Evolutionary conservation across 2,113 vertebrate genomes (phyloP).

Genomic region (Corythoichthys intestinalis): DNA sequence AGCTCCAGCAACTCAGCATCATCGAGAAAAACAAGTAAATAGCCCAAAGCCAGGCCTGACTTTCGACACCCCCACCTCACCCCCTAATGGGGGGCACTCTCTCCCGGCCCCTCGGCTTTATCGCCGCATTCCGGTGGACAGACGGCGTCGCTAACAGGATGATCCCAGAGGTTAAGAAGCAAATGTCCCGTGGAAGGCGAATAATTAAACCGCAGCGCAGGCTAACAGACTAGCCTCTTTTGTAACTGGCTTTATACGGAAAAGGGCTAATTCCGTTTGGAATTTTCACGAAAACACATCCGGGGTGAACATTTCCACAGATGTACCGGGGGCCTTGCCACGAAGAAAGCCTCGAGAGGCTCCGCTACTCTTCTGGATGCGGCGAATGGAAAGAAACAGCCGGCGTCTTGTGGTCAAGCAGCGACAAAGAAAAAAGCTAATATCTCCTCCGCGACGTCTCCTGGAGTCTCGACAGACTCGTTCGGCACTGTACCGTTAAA

Average conservation of each 20-base stretch:
- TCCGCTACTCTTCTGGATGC: conserved; percentile 14
- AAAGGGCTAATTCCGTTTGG: conserved; percentile 2
- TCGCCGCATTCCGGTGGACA: conserved; percentile 33
- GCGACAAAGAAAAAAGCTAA: conserved; percentile 13
- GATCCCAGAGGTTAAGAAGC: conserved; percentile 9
- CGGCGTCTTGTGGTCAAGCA: neutral
- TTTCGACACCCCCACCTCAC: conserved; percentile 8
- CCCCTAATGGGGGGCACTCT: conserved; percentile 1
- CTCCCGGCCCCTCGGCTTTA: conserved; percentile 6
- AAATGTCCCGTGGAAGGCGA: neutral
- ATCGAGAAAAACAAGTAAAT: neutral
- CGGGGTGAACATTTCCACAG: neutral
- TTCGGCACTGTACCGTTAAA: neutral
- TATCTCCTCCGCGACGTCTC: neutral
- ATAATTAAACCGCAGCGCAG: conserved; percentile 7
- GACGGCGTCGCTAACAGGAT: conserved; percentile 9
- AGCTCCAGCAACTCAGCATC: conserved; percentile 6
- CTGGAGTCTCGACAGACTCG: neutral
- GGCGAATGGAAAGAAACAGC: conserved; percentile 2
- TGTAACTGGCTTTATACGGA: neutral
- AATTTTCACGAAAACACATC: conserved; percentile 1
- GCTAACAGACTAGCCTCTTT: neutral
- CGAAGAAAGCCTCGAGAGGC: conserved; percentile 13
- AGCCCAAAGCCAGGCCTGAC: conserved; percentile 1
- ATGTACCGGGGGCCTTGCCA: conserved; percentile 1